Evolutionary conservation across 1,140 invertebrate species (phyloP), one percentile per base, ranked within the genome.

Genomic region (Diabrotica virgifera): DNA sequence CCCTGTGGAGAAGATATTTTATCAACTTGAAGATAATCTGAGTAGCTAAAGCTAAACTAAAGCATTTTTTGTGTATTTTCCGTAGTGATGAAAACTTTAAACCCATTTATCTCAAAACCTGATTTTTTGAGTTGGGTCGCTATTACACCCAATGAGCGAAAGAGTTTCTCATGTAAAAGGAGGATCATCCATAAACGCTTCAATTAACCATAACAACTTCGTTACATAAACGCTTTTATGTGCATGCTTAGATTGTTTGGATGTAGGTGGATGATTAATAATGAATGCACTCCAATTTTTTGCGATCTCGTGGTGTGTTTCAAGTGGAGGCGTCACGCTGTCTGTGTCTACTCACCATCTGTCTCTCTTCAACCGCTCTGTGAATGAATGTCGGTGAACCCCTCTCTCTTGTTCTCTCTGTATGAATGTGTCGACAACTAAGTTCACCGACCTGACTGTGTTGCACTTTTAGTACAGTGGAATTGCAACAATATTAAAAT

Each of bases 251-350:
- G 40, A 46, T 46, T 46, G 8, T 46, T 46, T n/a, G n/a, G n/a
- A n/a, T n/a, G 40, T 46, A 46, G 40, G 40, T 46, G 40, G 40
- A 46, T 46, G 40, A 46, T 46, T 46, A 46, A 46, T n/a, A 46
- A 46, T n/a, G 40, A 46, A 10, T 46, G 40, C 40, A 46, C 8
- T 46, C 40, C 40, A 46, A 46, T 46, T 46, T 46, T 46, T 46
- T 46, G 40, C 40, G 8, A n/a, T 46, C 40, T 46, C 40, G 40
- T 46, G n/a, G 40, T 46, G 40, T 46, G 40, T 46, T 46, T 46
- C 8, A 46, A 46, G 40, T 46, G 40, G 40, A 46, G 40, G 40
- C 40, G 40, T 46, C 40, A 46, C 40, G 40, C 40, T 46, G 40
- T 46, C 40, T 46, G 40, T n/a, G n/a, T 46, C 40, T 46, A 46